Conservation (phyloP, 2,113 vertebrate genomes). For the Columba livia region DNA sequence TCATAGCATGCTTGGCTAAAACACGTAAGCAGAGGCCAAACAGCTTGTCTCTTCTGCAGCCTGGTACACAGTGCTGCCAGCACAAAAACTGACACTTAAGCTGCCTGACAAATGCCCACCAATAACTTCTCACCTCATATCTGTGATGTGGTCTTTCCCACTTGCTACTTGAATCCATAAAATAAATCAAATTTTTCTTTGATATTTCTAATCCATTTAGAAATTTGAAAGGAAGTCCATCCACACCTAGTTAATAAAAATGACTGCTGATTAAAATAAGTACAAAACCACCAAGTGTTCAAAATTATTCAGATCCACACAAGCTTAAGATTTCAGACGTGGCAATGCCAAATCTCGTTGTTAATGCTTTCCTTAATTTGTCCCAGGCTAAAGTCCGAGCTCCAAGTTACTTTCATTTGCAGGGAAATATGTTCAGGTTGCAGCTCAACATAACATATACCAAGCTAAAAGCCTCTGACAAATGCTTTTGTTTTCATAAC, state of each 20-base stretch:
- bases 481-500: neutral
- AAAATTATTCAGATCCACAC: neutral
- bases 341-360: neutral
- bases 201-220: slow-evolving; percentile 77
- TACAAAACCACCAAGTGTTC: neutral
- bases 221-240: slow-evolving; percentile 72
- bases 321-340: neutral
- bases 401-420: neutral
- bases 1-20: neutral
- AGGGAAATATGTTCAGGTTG: neutral
- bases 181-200: slow-evolving; percentile 70
- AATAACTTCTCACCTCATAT: slow-evolving; percentile 64
- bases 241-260: slow-evolving; percentile 54
- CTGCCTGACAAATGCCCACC: neutral
- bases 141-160: slow-evolving; percentile 76
- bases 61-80: neutral
- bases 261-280: neutral
- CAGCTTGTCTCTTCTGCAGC: neutral
- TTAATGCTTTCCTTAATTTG: neutral
- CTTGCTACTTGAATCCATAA: slow-evolving; percentile 78
- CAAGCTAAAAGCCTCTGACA: neutral
- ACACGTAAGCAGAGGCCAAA: neutral
- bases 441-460: neutral
- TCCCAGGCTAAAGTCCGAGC: neutral
- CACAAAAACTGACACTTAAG: neutral